phyloP scores from a whole-genome alignment of 2,113 vertebrate genomes.

The Pseudolaguvia tuberculata region DNA sequence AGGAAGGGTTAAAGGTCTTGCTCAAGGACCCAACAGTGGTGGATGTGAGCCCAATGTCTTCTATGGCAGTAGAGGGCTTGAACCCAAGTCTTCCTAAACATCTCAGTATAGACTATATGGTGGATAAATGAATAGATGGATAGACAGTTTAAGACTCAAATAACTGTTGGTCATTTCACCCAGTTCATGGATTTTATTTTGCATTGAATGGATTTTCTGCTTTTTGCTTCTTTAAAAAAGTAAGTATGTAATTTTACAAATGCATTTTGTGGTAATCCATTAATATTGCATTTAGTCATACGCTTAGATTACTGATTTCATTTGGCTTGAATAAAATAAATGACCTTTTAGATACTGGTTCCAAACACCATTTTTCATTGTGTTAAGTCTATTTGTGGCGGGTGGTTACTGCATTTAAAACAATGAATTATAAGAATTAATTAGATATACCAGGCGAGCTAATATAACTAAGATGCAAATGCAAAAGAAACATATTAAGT shows the following conservation, averaged over 20 bases:
- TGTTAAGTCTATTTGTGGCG: neutral
- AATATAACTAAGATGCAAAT: neutral
- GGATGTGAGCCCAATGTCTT: no score
- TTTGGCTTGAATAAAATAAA: neutral
- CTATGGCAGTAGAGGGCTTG: no score
- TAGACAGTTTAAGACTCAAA: neutral
- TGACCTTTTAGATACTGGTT: neutral
- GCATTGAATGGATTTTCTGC: neutral
- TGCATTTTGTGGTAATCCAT: conserved; percentile 11
- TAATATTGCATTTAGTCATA: neutral
- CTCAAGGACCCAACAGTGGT: no score
- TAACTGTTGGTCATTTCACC: neutral
- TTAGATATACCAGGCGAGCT: neutral
- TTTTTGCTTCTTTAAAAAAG: neutral
- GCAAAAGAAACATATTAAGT: neutral
- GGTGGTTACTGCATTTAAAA: neutral
- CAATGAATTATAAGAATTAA: no score
- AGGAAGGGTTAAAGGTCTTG: no score
- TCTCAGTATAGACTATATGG: no score
- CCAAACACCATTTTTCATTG: neutral
- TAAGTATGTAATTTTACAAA: no score
- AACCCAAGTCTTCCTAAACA: no score
- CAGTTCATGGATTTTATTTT: neutral
- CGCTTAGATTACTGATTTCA: neutral
- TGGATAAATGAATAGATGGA: no score